phyloP scores from a whole-genome alignment of 2,888 invertebrate genomes.

The Drosophila nigricruria region DNA sequence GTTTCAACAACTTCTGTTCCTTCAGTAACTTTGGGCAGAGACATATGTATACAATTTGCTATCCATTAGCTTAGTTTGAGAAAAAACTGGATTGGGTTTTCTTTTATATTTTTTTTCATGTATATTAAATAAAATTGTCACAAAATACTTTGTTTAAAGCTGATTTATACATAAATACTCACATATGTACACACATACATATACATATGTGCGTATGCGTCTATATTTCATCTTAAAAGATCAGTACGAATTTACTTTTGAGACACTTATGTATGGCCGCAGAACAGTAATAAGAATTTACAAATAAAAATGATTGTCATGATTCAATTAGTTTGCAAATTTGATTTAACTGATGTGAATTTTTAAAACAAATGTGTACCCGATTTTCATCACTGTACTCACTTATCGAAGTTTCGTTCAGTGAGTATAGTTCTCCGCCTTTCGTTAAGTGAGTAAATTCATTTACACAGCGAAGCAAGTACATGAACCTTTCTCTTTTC shows the following conservation, averaged over 20 bases:
- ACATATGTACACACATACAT: too few species aligned
- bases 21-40: background rate
- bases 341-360: background rate
- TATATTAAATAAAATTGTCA: background rate
- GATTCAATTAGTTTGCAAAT: background rate
- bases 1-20: conserved; percentile 19
- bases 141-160: background rate
- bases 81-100: conserved; percentile 27
- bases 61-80: background rate
- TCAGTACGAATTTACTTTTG: too few species aligned
- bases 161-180: too few species aligned
- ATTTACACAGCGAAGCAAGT: conserved; percentile 11
- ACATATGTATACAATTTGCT: conserved; percentile 10
- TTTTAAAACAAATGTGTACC: background rate
- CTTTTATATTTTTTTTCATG: background rate
- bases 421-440: conserved; percentile 5
- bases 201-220: too few species aligned
- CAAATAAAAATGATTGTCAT: background rate
- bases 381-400: conserved; percentile 10
- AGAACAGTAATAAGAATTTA: background rate
- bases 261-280: background rate
- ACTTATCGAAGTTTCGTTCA: conserved; percentile 13
- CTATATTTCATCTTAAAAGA: too few species aligned
- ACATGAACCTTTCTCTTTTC: conserved; percentile 1
- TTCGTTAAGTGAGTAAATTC: conserved; percentile 15